These are phyloP conservation scores for Gryllus longicercus DNA, from an alignment of 2,888 invertebrate genomes.

Conservation along the genomic window DNA sequence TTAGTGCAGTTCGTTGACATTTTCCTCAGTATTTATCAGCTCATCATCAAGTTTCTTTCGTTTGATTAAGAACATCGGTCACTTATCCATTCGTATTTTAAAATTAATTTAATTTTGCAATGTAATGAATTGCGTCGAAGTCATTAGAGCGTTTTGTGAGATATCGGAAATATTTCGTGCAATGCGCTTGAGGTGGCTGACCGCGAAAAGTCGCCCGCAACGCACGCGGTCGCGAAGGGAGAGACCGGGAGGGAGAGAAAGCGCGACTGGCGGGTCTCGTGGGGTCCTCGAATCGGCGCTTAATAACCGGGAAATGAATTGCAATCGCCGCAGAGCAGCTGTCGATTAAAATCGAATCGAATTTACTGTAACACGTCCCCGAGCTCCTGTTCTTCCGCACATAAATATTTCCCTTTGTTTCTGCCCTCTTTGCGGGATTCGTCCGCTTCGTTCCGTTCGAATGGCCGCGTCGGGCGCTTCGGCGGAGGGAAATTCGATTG, in stretches of 20 bases:
- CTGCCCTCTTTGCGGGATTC: background rate
- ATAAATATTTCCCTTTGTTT: constrained; percentile 10
- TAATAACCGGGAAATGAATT: constrained; percentile 5
- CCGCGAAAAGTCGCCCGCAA: too few relatives aligned
- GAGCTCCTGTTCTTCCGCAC: background rate
- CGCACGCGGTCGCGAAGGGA: too few relatives aligned
- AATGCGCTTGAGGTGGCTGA: too few relatives aligned
- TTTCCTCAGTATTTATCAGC: too few relatives aligned
- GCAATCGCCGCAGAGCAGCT: constrained; percentile 1
- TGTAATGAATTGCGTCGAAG: too few relatives aligned
- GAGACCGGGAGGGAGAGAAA: background rate
- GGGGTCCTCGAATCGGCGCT: background rate
- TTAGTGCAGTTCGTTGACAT: too few relatives aligned
- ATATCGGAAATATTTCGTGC: too few relatives aligned
- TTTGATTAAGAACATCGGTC: too few relatives aligned
- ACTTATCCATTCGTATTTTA: too few relatives aligned
- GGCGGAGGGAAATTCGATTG: constrained; percentile 5
- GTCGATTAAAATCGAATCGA: constrained; percentile 6
- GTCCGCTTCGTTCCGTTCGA: background rate
- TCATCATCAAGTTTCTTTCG: too few relatives aligned
- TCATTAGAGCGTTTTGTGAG: too few relatives aligned
- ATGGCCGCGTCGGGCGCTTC: background rate
- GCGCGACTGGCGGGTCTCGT: background rate
- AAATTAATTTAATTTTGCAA: too few relatives aligned
- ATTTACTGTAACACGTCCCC: background rate